phyloP scores from a whole-genome alignment of 2,888 invertebrate genomes.

The Synergus gifuensis region DNA sequence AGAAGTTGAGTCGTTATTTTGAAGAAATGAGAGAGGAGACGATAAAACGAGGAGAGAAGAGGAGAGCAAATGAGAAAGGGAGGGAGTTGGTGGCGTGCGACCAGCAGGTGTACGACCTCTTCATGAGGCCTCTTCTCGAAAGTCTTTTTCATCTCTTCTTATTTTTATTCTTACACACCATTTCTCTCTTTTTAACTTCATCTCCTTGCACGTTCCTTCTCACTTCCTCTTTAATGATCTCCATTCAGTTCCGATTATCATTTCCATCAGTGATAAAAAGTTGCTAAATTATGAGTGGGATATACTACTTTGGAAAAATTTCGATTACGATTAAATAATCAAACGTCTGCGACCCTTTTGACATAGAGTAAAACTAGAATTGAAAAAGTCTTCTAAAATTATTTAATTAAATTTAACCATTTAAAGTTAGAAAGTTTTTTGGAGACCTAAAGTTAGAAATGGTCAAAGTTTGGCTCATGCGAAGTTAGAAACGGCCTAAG shows the following conservation, averaged over 20 bases:
- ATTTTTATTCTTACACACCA: constrained; percentile 15
- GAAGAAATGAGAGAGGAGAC: constrained; percentile 8
- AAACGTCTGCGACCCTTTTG: neutral
- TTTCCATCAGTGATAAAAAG: constrained; percentile 27
- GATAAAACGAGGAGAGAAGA: constrained; percentile 28
- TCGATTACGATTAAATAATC: constrained; percentile 13
- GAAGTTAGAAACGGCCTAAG: too few species aligned
- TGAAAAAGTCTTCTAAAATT: too few species aligned
- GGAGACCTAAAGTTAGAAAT: too few species aligned
- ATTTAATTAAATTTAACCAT: too few species aligned
- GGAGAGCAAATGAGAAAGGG: constrained; percentile 47
- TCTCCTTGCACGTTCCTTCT: constrained; percentile 18
- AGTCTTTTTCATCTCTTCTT: constrained; percentile 47
- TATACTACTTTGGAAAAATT: neutral
- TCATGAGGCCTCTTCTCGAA: constrained; percentile 45
- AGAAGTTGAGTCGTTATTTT: neutral
- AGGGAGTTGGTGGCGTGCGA: constrained; percentile 57
- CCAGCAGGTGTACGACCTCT: constrained; percentile 59
- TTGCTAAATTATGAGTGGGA: neutral
- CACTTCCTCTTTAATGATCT: constrained; percentile 29
- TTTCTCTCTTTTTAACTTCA: constrained; percentile 36
- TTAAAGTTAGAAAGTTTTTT: too few species aligned
- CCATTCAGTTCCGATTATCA: constrained; percentile 41
- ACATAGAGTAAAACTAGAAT: neutral
- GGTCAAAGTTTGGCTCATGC: too few species aligned